phyloP scores from a whole-genome alignment of 2,888 invertebrate species.

The Asteroscopus sphinx region DNA sequence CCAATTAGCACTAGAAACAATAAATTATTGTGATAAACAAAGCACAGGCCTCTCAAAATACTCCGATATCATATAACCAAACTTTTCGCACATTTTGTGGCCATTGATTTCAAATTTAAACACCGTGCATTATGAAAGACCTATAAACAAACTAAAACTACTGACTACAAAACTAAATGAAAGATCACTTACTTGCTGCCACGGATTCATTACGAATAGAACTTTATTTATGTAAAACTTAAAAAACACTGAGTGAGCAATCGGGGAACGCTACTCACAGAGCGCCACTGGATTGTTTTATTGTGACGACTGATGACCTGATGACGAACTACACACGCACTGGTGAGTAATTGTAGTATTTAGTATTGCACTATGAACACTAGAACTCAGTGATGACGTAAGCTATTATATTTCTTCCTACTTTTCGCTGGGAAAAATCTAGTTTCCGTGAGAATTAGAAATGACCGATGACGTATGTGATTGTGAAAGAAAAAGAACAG shows the following conservation, averaged over 20 bases:
- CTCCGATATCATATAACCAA: slow-evolving; percentile 15
- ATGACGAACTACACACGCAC: slow-evolving; percentile 37
- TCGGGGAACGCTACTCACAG: background rate
- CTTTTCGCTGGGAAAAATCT: slow-evolving; percentile 28
- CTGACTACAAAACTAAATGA: slow-evolving; percentile 25
- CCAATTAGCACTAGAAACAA: background rate
- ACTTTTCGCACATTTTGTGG: slow-evolving; percentile 7
- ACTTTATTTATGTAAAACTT: slow-evolving; percentile 26
- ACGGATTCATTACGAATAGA: slow-evolving; percentile 80
- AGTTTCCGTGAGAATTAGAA: slow-evolving; percentile 24
- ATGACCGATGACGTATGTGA: slow-evolving; percentile 13
- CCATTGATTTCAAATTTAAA: slow-evolving; percentile 7
- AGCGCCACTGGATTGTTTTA: too few relatives aligned
- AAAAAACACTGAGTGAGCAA: slow-evolving; percentile 32
- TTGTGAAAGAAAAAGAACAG: too few relatives aligned
- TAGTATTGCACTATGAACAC: slow-evolving; percentile 26
- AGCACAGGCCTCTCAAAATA: slow-evolving; percentile 56
- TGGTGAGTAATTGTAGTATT: slow-evolving; percentile 46
- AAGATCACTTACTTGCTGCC: slow-evolving; percentile 81
- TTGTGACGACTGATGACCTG: too few relatives aligned
- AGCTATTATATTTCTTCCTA: slow-evolving; percentile 18
- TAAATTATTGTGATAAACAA: slow-evolving; percentile 79
- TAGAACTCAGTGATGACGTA: slow-evolving; percentile 37
- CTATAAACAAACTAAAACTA: slow-evolving; percentile 38
- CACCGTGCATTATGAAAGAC: slow-evolving; percentile 27